Conservation (phyloP, 2,113 vertebrate species). For the Mormyrus iriodes region DNA sequence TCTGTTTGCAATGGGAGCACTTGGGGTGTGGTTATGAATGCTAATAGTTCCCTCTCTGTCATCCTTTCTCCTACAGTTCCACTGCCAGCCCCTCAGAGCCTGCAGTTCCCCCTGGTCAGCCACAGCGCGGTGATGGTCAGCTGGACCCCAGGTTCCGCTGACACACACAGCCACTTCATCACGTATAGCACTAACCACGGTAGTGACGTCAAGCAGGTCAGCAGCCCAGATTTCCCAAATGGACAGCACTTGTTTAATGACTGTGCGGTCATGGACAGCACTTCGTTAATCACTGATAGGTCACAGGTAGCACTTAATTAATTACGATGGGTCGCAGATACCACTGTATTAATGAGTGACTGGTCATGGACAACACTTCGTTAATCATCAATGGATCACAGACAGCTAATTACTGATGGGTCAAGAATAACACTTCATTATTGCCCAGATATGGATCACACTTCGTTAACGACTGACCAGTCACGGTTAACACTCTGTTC, state of each 20-base stretch:
- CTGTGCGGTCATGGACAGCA: background rate
- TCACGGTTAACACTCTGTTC: too few species aligned
- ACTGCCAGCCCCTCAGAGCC: conserved; percentile 52
- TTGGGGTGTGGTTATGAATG: background rate
- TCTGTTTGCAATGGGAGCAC: background rate
- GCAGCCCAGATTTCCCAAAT: background rate
- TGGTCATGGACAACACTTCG: too few species aligned
- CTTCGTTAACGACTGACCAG: too few species aligned
- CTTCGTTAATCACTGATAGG: background rate
- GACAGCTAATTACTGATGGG: too few species aligned
- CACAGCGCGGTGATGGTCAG: conserved; percentile 70
- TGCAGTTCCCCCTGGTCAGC: conserved; percentile 73
- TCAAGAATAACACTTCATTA: too few species aligned
- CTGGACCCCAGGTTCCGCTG: conserved; percentile 59
- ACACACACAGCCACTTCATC: conserved; percentile 60
- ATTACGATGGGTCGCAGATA: background rate
- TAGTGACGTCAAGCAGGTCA: conserved; percentile 72
- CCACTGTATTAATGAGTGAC: too few species aligned
- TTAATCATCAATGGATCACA: too few species aligned
- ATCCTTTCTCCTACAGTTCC: conserved; percentile 55
- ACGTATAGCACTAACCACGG: conserved; percentile 71
- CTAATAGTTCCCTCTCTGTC: background rate
- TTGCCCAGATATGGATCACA: too few species aligned
- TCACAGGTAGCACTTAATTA: background rate
- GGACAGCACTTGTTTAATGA: background rate